A percentile compares a stretch with the other conserved stretches of the same genome.
phyloP scores from a whole-genome alignment of 2,888 invertebrate genomes.

The Schizaphis graminum region DNA sequence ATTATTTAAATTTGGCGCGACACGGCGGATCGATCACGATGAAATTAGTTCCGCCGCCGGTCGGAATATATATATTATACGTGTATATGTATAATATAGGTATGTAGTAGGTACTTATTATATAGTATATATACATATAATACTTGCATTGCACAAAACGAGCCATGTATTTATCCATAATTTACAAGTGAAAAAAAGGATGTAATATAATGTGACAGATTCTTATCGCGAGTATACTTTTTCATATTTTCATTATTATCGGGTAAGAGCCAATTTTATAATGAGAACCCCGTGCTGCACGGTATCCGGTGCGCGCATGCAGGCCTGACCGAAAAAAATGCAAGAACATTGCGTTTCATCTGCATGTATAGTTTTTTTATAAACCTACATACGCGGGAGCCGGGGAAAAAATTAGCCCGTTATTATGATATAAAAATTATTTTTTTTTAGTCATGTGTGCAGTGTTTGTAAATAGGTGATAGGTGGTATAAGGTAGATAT shows the following conservation, averaged over 20 bases:
- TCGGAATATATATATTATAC: neutral
- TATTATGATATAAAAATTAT: slow-evolving; percentile 42
- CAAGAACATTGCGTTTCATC: slow-evolving; percentile 39
- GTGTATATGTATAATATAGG: neutral
- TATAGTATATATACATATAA: neutral
- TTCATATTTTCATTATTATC: slow-evolving; percentile 49
- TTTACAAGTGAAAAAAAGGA: slow-evolving; percentile 46
- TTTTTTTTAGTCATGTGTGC: neutral
- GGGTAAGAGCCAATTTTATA: slow-evolving; percentile 60
- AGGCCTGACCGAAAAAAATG: slow-evolving; percentile 54
- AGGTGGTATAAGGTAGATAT: no score
- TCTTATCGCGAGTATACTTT: slow-evolving; percentile 46
- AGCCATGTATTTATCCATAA: slow-evolving; percentile 49
- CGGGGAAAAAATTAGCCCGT: slow-evolving; percentile 44
- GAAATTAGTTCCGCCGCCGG: slow-evolving; percentile 52
- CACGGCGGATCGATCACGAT: slow-evolving; percentile 12
- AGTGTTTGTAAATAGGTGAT: neutral
- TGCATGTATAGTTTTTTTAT: neutral
- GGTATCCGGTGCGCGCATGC: slow-evolving; percentile 49
- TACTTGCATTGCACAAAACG: slow-evolving; percentile 1
- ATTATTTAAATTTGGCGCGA: slow-evolving; percentile 2
- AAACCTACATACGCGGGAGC: neutral
- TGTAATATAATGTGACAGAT: slow-evolving; percentile 51
- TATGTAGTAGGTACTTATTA: slow-evolving; percentile 5
- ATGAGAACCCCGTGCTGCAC: slow-evolving; percentile 47